These are phyloP conservation scores for Pristionchus entomophagus DNA, from an alignment of 2,888 invertebrate species.

Conservation along the genomic window DNA sequence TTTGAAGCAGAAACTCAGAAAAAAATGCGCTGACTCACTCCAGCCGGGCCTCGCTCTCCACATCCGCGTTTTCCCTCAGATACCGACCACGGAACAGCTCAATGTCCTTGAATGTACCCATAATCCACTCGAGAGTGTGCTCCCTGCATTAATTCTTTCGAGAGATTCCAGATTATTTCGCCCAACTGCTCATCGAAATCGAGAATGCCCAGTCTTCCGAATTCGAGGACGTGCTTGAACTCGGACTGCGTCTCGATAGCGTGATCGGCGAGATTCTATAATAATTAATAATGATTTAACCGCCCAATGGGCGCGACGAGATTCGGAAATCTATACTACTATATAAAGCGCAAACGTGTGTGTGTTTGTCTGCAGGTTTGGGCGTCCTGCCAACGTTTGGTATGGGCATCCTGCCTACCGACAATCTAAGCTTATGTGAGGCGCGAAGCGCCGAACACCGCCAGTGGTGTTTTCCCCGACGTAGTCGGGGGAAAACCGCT, in stretches of 20 bases:
- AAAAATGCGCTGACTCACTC: background rate
- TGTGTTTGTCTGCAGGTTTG: too few relatives aligned
- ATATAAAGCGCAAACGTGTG: too few relatives aligned
- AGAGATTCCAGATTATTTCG: background rate
- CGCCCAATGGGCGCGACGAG: too few relatives aligned
- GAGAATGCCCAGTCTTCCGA: background rate
- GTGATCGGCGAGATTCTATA: background rate
- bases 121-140: conserved; percentile 10
- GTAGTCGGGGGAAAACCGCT: too few relatives aligned
- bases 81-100: background rate
- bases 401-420: too few relatives aligned
- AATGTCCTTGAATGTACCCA: background rate
- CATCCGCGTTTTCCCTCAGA: background rate
- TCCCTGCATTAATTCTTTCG: background rate
- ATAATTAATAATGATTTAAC: too few relatives aligned
- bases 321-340: too few relatives aligned
- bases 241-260: background rate
- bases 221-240: background rate
- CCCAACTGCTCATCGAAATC: background rate
- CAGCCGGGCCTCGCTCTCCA: background rate
- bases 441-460: too few relatives aligned
- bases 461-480: too few relatives aligned
- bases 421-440: too few relatives aligned
- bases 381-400: too few relatives aligned
- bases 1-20: too few relatives aligned